A percentile compares a stretch with the other conserved stretches of the same genome.
These are phyloP conservation scores for Pituophis catenifer DNA, from an alignment of 2,113 vertebrate genomes.

Conservation along the genomic window DNA sequence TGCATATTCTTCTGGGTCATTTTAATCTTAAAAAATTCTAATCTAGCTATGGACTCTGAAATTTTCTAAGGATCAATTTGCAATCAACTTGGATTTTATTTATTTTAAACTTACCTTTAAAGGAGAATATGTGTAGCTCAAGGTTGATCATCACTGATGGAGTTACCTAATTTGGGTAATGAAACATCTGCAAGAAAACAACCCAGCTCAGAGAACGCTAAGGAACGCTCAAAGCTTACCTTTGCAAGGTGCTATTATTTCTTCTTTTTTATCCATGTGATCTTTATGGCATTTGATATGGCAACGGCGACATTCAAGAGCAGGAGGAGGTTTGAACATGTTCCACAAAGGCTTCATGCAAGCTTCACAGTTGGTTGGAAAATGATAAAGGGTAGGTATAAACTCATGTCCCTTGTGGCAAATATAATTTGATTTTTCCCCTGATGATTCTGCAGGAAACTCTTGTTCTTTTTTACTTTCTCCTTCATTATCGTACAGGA, in stretches of 20 bases:
- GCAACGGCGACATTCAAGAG: conserved; percentile 95
- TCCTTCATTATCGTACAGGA: conserved; percentile 97
- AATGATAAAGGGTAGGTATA: conserved; percentile 97
- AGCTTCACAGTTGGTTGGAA: conserved; percentile 96
- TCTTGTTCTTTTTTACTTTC: conserved; percentile 98
- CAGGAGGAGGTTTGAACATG: conserved; percentile 98
- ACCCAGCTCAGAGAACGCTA: background rate
- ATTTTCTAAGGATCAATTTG: background rate
- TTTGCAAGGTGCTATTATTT: conserved; percentile 94
- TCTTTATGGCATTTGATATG: conserved; percentile 99
- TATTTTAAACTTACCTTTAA: conserved; percentile 75
- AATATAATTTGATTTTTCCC: conserved; percentile 96
- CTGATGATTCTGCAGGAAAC: conserved; percentile 83
- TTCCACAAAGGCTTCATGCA: conserved; percentile 99
- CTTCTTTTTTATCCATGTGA: conserved; percentile 98
- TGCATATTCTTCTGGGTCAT: background rate
- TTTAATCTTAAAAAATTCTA: background rate
- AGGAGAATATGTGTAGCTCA: background rate
- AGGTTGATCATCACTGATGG: background rate
- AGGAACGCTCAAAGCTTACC: conserved; percentile 65
- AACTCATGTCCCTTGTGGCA: conserved; percentile 99
- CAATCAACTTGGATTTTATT: background rate
- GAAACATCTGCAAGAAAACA: background rate
- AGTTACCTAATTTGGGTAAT: background rate
- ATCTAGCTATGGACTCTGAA: background rate